phyloP scores from a whole-genome alignment of 2,797 vertebrate species.

The Gambelia wislizenii region DNA sequence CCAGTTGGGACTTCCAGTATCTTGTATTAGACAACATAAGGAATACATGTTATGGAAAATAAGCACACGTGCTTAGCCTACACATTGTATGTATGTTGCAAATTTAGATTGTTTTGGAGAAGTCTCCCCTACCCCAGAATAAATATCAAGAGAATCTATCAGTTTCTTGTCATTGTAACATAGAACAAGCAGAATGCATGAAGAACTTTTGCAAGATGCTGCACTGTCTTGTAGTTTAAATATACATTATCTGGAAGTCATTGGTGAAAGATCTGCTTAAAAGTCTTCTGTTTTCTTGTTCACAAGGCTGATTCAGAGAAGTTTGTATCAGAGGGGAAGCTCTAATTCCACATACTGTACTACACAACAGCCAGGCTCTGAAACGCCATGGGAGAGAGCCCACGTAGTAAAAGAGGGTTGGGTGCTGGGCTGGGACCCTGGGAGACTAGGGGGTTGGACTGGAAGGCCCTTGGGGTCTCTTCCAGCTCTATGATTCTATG shows the following conservation, averaged over 20 bases:
- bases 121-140: neutral
- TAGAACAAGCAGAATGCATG: neutral
- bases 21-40: neutral
- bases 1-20: neutral
- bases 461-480: too few species aligned
- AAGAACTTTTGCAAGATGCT: neutral
- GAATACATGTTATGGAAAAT: neutral
- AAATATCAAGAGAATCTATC: neutral
- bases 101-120: neutral
- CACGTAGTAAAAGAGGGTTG: too few species aligned
- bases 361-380: too few species aligned
- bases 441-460: too few species aligned
- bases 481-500: too few species aligned
- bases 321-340: too few species aligned
- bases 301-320: too few species aligned
- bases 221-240: neutral
- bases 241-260: conserved; percentile 4
- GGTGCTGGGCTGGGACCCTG: too few species aligned
- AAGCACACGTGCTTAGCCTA: neutral
- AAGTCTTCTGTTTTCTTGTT: conserved; percentile 3
- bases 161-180: neutral
- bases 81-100: neutral
- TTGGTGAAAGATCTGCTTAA: neutral
- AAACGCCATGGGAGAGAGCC: too few species aligned
- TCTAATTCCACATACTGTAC: too few species aligned